Percentiles rank a stretch among this genome's conserved stretches.
phyloP scores from a whole-genome alignment of 2,797 vertebrate genomes.

The Hemitrygon akajei region DNA sequence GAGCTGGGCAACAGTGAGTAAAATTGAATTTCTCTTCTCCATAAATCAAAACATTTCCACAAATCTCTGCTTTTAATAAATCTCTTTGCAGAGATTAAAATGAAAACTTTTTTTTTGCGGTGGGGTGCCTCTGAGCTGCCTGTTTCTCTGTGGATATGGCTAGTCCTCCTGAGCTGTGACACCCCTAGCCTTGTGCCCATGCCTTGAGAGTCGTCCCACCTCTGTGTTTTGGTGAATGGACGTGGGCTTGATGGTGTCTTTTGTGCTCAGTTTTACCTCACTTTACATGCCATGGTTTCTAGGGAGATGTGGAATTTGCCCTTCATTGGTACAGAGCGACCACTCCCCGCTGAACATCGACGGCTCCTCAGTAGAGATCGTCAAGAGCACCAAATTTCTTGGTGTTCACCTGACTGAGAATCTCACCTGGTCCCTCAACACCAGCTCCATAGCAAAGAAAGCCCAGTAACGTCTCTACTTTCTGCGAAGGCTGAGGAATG shows the following conservation, averaged over 20 bases:
- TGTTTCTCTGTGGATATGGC: not conserved
- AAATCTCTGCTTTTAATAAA: conserved; percentile 14
- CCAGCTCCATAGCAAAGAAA: too few relatives aligned
- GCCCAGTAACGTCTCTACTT: too few relatives aligned
- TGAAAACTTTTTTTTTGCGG: not conserved
- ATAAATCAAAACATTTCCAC: conserved; percentile 31
- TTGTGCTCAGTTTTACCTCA: not conserved
- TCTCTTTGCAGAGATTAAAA: not conserved
- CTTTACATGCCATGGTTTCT: not conserved
- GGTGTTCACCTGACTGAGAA: too few relatives aligned
- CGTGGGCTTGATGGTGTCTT: too few relatives aligned
- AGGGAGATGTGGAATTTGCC: not conserved
- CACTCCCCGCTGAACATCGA: too few relatives aligned
- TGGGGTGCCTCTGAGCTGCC: not conserved
- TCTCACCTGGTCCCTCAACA: too few relatives aligned
- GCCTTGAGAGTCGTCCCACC: not conserved
- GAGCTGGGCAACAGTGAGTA: conserved; percentile 22
- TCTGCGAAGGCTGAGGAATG: too few relatives aligned
- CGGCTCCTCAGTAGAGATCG: too few relatives aligned
- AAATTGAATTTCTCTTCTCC: conserved; percentile 26
- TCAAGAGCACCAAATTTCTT: too few relatives aligned
- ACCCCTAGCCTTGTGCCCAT: not conserved
- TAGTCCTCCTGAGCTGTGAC: not conserved
- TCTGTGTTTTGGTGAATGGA: not conserved
- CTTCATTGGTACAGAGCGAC: too few relatives aligned